Conservation (phyloP, 1,140 invertebrate genomes). For the Zaprionus gabonicus region DNA sequence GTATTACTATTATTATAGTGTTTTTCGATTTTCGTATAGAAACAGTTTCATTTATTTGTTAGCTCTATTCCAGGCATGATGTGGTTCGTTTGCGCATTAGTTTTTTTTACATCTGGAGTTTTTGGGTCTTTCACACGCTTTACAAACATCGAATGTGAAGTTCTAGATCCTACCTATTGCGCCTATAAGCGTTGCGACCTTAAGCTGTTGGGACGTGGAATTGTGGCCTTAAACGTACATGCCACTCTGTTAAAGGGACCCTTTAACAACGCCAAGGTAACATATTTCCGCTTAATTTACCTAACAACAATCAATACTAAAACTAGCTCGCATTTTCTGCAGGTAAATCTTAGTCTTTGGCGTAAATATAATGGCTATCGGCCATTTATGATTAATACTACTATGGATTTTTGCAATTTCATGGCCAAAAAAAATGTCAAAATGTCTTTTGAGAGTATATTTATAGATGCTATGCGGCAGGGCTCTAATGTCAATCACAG, state of each 20-base stretch:
- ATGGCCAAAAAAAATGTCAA: not conserved
- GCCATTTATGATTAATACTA: slow-evolving; percentile 42
- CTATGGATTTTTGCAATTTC: slow-evolving; percentile 38
- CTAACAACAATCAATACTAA: not conserved
- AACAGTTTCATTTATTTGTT: too few relatives aligned
- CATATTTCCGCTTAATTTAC: not conserved
- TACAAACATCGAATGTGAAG: slow-evolving; percentile 4
- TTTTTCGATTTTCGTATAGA: too few relatives aligned
- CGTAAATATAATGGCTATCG: slow-evolving; percentile 40
- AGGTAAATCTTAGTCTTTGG: slow-evolving; percentile 35
- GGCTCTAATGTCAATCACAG: slow-evolving; percentile 45
- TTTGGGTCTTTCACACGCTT: not conserved
- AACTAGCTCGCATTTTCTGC: not conserved
- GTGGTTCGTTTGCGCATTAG: too few relatives aligned
- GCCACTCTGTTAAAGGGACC: slow-evolving; percentile 2
- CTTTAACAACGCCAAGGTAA: slow-evolving; percentile 29
- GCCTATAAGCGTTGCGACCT: not conserved
- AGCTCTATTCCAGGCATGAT: too few relatives aligned
- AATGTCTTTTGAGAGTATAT: slow-evolving; percentile 5
- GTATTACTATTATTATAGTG: too few relatives aligned
- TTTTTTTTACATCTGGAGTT: too few relatives aligned
- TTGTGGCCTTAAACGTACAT: slow-evolving; percentile 6
- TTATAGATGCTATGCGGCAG: slow-evolving; percentile 19
- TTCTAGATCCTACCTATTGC: not conserved
- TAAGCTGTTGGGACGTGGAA: not conserved